Evolutionary conservation across 2,797 vertebrate genomes (phyloP).

Genomic region (Oreonectes daqikongensis): DNA sequence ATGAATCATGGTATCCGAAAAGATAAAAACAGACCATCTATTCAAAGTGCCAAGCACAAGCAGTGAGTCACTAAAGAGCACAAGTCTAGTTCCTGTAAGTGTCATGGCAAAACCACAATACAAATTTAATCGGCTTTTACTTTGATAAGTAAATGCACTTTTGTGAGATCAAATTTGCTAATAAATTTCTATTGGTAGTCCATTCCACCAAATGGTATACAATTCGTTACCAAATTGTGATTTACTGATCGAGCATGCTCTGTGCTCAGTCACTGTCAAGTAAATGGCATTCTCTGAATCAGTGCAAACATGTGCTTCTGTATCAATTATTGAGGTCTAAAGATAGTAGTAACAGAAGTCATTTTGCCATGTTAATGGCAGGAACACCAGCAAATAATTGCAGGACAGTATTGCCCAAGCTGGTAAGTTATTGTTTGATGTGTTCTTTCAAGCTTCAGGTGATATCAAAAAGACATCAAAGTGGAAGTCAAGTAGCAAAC

Average conservation of each 20-base stretch:
- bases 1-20: constrained; percentile 40
- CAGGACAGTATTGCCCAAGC: neutral
- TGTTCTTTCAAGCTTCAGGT: neutral
- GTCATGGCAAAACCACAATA: neutral
- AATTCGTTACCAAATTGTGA: neutral
- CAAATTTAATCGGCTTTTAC: neutral
- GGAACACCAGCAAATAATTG: neutral
- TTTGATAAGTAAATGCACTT: neutral
- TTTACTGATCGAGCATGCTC: neutral
- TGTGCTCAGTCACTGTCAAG: neutral
- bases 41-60: constrained; percentile 8
- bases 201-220: too few species aligned
- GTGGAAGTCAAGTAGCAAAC: neutral
- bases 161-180: neutral
- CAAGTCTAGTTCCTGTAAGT: constrained; percentile 22
- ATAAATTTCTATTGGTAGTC: neutral
- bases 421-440: neutral
- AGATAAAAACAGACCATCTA: constrained; percentile 11
- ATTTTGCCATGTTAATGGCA: neutral
- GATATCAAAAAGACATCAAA: neutral
- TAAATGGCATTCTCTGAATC: neutral
- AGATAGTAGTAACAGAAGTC: neutral
- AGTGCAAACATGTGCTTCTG: too few species aligned
- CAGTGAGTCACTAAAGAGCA: constrained; percentile 47
- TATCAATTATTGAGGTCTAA: neutral